A percentile compares a stretch with the other conserved stretches of the same genome.
Conservation (phyloP, 2,888 invertebrate genomes). For the Cheilosia grossa region DNA sequence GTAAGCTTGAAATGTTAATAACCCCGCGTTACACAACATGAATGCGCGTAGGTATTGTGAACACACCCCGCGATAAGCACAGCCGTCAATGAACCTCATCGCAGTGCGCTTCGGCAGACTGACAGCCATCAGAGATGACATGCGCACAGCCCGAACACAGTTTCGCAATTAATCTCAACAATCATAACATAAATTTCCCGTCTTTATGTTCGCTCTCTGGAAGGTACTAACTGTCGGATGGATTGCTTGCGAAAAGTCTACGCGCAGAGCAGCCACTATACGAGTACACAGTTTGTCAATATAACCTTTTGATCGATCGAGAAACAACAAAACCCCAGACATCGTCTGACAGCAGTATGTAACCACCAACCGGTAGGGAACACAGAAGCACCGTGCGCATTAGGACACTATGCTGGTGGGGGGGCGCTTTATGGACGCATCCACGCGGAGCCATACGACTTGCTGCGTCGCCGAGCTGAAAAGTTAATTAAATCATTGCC, state of each 20-base stretch:
- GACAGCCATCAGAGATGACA: constrained; percentile 61
- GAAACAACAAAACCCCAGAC: constrained; percentile 3
- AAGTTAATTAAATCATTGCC: constrained; percentile 74
- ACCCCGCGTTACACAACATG: constrained; percentile 27
- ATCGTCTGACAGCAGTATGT: constrained; percentile 27
- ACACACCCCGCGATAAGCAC: constrained; percentile 3
- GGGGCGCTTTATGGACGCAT: constrained; percentile 8
- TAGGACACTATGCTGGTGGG: constrained; percentile 54
- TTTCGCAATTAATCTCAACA: constrained; percentile 75
- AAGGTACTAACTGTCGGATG: constrained; percentile 55
- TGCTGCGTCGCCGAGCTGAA: not conserved
- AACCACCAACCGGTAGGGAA: constrained; percentile 58
- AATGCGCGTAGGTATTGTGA: constrained; percentile 45
- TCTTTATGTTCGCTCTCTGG: constrained; percentile 65
- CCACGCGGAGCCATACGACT: constrained; percentile 30
- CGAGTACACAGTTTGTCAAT: constrained; percentile 47
- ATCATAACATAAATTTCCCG: constrained; percentile 73
- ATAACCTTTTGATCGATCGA: constrained; percentile 52
- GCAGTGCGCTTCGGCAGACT: constrained; percentile 23
- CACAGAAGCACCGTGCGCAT: constrained; percentile 63
- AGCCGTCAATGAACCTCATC: constrained; percentile 13
- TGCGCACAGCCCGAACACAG: constrained; percentile 69
- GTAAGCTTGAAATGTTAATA: constrained; percentile 35
- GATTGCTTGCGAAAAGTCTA: constrained; percentile 14
- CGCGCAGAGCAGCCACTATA: constrained; percentile 15